Evolutionary conservation across 2,797 vertebrate species (phyloP).

Genomic region (Ciconia nigra): DNA sequence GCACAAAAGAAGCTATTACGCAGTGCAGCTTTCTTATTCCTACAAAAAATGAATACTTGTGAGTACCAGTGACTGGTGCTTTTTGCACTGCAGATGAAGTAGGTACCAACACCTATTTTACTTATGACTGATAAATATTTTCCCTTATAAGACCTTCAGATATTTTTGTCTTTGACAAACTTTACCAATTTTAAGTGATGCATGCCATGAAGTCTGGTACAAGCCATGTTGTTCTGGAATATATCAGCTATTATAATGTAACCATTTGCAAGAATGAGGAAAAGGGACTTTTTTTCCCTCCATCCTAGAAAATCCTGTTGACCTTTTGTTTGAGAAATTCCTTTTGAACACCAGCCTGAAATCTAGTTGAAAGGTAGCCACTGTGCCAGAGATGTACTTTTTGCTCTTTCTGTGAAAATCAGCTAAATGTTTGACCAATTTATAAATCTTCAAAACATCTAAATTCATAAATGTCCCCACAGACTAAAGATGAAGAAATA

Average conservation of each 20-base stretch:
- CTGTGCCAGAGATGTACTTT: neutral
- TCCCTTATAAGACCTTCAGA: neutral
- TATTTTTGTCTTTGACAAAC: neutral
- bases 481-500: neutral
- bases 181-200: neutral
- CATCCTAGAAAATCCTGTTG: neutral
- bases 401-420: neutral
- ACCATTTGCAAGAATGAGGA: neutral
- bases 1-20: neutral
- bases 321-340: neutral
- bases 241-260: neutral
- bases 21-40: neutral
- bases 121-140: neutral
- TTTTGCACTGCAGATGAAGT: neutral
- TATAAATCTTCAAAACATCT: neutral
- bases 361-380: neutral
- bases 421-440: neutral
- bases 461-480: neutral
- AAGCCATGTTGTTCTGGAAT: neutral
- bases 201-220: neutral
- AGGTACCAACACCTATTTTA: neutral
- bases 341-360: neutral
- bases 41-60: neutral
- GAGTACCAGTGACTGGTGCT: neutral
- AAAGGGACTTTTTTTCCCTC: neutral